Evolutionary conservation across 2,888 invertebrate genomes (phyloP).

Genomic region (Furcula furcula): DNA sequence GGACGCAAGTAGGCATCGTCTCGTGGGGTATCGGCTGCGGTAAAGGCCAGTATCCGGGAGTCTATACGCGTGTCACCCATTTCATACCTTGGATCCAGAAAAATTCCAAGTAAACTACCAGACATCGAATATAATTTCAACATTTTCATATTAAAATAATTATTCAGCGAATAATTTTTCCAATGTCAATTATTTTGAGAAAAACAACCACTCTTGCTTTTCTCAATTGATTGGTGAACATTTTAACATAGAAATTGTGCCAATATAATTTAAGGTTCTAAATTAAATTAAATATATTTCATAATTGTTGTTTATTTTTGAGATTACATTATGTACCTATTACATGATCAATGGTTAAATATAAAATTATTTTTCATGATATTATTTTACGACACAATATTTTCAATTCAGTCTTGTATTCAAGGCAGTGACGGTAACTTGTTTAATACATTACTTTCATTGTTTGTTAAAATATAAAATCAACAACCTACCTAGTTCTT

Average conservation of each 20-base stretch:
- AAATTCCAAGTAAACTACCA: conserved; percentile 84
- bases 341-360: conserved; percentile 15
- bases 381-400: conserved; percentile 15
- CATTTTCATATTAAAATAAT: conserved; percentile 13
- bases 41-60: conserved; percentile 95
- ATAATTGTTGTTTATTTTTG: conserved; percentile 21
- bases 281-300: conserved; percentile 34
- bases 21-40: conserved; percentile 97
- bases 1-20: conserved; percentile 93
- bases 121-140: conserved; percentile 2
- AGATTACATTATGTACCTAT: conserved; percentile 8
- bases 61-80: conserved; percentile 92
- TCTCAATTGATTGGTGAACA: conserved; percentile 66
- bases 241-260: conserved; percentile 44
- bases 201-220: conserved; percentile 73
- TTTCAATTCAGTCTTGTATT: conserved; percentile 34
- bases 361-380: conserved; percentile 6
- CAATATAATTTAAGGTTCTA: conserved; percentile 41
- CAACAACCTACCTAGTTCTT: background rate
- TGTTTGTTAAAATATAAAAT: conserved; percentile 3
- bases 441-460: conserved; percentile 28
- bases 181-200: conserved; percentile 70
- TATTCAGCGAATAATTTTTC: conserved; percentile 33
- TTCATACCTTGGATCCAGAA: conserved; percentile 94
- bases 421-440: conserved; percentile 8